Conservation (phyloP, 1,140 invertebrate genomes). For the Micrasema minimum region DNA sequence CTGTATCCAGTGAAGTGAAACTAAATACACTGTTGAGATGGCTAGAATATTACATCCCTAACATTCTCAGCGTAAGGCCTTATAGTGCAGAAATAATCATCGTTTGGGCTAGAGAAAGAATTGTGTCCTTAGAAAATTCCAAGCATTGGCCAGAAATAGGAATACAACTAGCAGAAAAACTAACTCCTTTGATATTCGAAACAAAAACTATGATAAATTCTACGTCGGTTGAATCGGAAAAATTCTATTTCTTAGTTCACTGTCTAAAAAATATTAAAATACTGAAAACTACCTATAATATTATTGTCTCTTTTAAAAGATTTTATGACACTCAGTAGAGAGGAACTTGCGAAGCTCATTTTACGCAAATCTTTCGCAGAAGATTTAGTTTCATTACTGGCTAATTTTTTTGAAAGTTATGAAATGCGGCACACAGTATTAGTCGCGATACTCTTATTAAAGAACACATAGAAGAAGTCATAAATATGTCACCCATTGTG, state of each 20-base stretch:
- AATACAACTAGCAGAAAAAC: constrained; percentile 49
- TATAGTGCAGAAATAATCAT: constrained; percentile 42
- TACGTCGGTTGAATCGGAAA: constrained; percentile 38
- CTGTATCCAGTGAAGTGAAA: constrained; percentile 43
- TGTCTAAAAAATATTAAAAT: constrained; percentile 50
- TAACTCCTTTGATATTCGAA: constrained; percentile 44
- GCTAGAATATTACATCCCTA: constrained; percentile 51
- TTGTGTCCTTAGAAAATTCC: constrained; percentile 45
- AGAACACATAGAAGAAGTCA: constrained; percentile 50
- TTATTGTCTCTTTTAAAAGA: constrained; percentile 46
- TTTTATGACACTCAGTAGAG: constrained; percentile 37
- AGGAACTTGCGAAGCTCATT: constrained; percentile 46
- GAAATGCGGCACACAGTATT: constrained; percentile 39
- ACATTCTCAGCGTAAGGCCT: constrained; percentile 37
- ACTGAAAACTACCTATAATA: constrained; percentile 48
- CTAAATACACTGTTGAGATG: constrained; percentile 48
- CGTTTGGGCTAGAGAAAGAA: constrained; percentile 47
- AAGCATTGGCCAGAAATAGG: constrained; percentile 52
- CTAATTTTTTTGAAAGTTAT: constrained; percentile 43
- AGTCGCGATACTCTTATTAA: constrained; percentile 47
- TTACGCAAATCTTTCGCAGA: constrained; percentile 49
- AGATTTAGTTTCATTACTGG: constrained; percentile 43
- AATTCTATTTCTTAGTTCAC: constrained; percentile 43
- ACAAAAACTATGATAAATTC: constrained; percentile 41
- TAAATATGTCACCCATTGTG: constrained; percentile 38